Evolutionary conservation across 2,797 vertebrate genomes (phyloP).

Genomic region (Tragelaphus oryx): DNA sequence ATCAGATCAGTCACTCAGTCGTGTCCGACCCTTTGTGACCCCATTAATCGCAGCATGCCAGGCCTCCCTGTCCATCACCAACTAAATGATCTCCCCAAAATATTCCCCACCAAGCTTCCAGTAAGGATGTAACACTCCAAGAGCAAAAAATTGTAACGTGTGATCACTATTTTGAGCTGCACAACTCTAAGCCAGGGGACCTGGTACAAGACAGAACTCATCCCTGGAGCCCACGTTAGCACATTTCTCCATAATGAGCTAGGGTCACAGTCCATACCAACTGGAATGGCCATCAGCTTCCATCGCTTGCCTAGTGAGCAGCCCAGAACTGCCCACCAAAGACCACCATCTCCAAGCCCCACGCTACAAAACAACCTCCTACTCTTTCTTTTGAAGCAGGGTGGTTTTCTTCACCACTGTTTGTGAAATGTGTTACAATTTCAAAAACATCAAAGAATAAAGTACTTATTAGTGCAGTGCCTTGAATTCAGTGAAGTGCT

Average conservation of each 20-base stretch:
- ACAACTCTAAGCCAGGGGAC: background rate
- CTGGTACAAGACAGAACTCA: background rate
- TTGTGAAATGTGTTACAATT: background rate
- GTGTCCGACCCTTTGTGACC: too few relatives aligned
- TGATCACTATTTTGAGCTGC: background rate
- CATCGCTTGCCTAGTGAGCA: background rate
- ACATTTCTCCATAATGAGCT: background rate
- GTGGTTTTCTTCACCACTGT: background rate
- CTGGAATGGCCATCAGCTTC: background rate
- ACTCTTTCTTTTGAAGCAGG: background rate
- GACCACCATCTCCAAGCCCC: background rate
- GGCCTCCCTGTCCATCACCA: too few relatives aligned
- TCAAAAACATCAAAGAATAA: background rate
- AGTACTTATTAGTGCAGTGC: background rate
- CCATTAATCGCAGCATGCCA: too few relatives aligned
- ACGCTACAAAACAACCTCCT: background rate
- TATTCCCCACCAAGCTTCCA: background rate
- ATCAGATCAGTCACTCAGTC: too few relatives aligned
- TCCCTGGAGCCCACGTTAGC: background rate
- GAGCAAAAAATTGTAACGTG: background rate
- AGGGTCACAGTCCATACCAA: background rate
- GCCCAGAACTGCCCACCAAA: background rate
- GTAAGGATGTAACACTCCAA: background rate
- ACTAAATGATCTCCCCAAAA: background rate
- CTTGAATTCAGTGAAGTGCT: background rate